Evolutionary conservation across 2,797 vertebrate genomes (phyloP), one percentile per base, ranked within the genome.

Genomic region (Bradypodion pumilum): DNA sequence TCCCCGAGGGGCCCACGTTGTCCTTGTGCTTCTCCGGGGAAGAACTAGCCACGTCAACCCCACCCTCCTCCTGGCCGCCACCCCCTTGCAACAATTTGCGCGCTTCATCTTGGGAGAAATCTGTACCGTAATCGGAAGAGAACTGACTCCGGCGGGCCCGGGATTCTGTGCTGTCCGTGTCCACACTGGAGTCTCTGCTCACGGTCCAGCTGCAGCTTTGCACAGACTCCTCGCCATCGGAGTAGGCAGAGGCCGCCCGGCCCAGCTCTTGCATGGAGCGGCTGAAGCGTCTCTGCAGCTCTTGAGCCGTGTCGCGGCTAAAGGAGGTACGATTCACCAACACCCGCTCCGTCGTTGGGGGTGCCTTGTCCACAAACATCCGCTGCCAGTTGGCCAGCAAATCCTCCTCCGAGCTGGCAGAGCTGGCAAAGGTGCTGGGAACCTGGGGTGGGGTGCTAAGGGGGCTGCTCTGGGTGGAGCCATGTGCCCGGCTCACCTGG

Each of bases 371-470:
- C 85, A 99, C 98, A 82, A 99, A 99, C 92, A 98, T 97, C 2
- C 98, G 96, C 92, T 98, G 98, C 98, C 98, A 99, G 94, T 97
- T 99, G 84, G 97, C 96, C 74, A 99, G 91, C 52, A 99, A 94
- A 89, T 99, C 98, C 87, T 98, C 98, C 93, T 99, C 98, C 0
- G 98, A 99, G 94, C 97, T 98, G 81, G 96, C 97, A 0, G 98
- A 98, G 94, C 98, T 98, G 62, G 97, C 96, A 0, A 97, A 96
- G 37, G 97, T 93, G 44, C 97, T 97, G 80, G 95, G 96, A 2
- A 95, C 93, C 72, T 96, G 96, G 0, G 96, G 97, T 0, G 95
- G 96, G 76, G 93, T 94, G 88, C 93, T 94, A 89, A 94, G 94
- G 0, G 93, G 94, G 92, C 97, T 98, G 95, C 97, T 98, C 91